These are phyloP conservation scores for Eidolon dupreanum DNA, from an alignment of 2,797 vertebrate genomes.

Conservation along the genomic window DNA sequence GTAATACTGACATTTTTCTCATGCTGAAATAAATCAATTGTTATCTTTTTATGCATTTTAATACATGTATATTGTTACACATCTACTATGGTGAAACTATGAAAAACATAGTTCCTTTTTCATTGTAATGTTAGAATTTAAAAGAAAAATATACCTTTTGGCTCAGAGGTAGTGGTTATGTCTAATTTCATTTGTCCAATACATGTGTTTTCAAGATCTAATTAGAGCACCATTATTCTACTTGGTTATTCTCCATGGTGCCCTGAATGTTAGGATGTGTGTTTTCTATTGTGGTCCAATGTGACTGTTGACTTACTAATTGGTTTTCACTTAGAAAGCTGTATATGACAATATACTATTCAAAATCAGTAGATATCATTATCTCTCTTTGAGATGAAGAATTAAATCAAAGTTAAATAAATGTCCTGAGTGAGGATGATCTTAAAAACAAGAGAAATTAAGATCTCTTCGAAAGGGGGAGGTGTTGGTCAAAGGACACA, in stretches of 20 bases:
- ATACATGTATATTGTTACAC: background rate
- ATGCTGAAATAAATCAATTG: background rate
- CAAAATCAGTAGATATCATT: background rate
- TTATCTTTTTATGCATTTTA: background rate
- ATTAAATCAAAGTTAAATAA: background rate
- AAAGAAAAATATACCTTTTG: background rate
- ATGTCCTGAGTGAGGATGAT: background rate
- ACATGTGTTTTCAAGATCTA: background rate
- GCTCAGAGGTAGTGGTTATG: background rate
- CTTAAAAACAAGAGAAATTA: background rate
- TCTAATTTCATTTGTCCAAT: background rate
- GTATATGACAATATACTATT: background rate
- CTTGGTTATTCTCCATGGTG: background rate
- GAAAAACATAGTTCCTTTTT: background rate
- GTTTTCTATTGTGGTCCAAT: background rate
- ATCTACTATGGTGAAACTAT: background rate
- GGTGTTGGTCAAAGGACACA: background rate
- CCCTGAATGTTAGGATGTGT: background rate
- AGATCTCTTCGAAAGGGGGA: background rate
- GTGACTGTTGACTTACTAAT: background rate
- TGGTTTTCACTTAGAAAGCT: background rate
- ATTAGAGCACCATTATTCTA: background rate
- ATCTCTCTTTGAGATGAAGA: background rate
- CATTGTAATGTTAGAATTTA: background rate
- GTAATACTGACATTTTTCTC: background rate